Evolutionary conservation across 2,113 vertebrate genomes (phyloP).

Genomic region (Fulica atra): DNA sequence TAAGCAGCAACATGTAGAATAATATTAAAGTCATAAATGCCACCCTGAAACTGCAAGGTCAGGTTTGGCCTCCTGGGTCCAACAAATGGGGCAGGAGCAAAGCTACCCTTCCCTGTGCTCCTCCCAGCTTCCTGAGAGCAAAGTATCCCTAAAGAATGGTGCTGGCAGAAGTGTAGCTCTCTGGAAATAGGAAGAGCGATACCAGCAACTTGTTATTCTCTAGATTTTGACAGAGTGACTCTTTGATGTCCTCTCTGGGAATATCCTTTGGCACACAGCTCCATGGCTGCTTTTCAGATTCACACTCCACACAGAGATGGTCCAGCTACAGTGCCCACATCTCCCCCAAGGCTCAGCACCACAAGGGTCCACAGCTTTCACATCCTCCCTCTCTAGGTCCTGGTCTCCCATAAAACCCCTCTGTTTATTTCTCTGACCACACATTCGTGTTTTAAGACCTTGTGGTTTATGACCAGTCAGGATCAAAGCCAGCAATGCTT

Average conservation of each 20-base stretch:
- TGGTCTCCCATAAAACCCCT: neutral
- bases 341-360: neutral
- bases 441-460: neutral
- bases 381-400: neutral
- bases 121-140: neutral
- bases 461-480: neutral
- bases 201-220: rapidly evolving
- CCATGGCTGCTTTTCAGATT: neutral
- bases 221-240: neutral
- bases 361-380: neutral
- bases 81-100: neutral
- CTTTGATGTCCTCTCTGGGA: neutral
- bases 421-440: neutral
- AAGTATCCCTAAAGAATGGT: neutral
- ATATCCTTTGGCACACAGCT: neutral
- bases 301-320: neutral
- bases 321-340: neutral
- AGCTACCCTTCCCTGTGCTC: neutral
- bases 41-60: neutral
- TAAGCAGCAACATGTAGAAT: neutral
- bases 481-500: neutral
- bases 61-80: neutral
- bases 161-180: neutral
- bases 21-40: neutral
- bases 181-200: neutral